Percentiles rank a stretch among this genome's conserved stretches.
These are phyloP conservation scores for Pollenia griseotomentosa DNA, from an alignment of 2,888 invertebrate species.

Conservation along the genomic window DNA sequence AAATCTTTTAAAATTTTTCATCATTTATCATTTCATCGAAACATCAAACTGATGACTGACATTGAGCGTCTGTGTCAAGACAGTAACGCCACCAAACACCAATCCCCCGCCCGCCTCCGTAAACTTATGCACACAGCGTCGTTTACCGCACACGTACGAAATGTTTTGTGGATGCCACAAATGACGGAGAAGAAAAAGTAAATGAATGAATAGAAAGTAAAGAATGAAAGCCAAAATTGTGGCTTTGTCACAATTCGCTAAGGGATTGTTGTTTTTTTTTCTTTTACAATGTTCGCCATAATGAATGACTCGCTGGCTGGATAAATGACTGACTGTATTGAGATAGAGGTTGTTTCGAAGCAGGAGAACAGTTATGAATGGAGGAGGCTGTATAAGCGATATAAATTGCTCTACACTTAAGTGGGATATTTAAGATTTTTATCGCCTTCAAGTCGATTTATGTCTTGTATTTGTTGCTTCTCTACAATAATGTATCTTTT, in stretches of 20 bases:
- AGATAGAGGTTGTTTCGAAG: constrained; percentile 8
- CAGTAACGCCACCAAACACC: constrained; percentile 43
- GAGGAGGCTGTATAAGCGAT: constrained; percentile 73
- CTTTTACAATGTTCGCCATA: constrained; percentile 34
- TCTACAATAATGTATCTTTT: constrained; percentile 45
- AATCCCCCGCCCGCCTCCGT: background rate
- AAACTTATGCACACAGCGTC: constrained; percentile 40
- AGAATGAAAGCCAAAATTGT: constrained; percentile 74
- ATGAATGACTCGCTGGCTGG: constrained; percentile 65
- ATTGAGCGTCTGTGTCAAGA: constrained; percentile 78
- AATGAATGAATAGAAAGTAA: constrained; percentile 19
- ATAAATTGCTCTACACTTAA: constrained; percentile 84
- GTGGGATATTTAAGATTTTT: constrained; percentile 84
- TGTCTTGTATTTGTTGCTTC: constrained; percentile 64
- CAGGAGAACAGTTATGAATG: background rate
- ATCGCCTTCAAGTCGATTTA: constrained; percentile 77
- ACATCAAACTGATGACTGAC: constrained; percentile 81
- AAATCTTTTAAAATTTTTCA: constrained; percentile 84
- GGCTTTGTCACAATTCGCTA: constrained; percentile 75
- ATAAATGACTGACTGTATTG: constrained; percentile 33
- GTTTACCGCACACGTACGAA: constrained; percentile 63
- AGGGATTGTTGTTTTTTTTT: constrained; percentile 58
- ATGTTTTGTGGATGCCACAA: constrained; percentile 45
- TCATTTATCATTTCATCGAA: constrained; percentile 83
- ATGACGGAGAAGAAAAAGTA: background rate